These are phyloP conservation scores for Tarsius wallacei DNA, from an alignment of 2,797 vertebrate species.

Conservation along the genomic window DNA sequence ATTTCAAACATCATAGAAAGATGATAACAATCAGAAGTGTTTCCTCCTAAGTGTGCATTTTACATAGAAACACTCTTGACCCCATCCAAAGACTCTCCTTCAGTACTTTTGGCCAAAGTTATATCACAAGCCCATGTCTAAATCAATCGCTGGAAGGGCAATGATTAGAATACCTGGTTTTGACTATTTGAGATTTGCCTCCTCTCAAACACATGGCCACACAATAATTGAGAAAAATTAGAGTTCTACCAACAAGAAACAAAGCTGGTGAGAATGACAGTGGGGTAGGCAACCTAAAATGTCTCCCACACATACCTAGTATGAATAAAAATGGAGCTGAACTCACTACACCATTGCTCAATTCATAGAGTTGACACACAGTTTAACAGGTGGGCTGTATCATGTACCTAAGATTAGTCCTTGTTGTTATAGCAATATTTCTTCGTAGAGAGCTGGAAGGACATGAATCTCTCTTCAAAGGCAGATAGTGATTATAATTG, in stretches of 20 bases:
- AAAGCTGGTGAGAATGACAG: neutral
- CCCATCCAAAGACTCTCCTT: neutral
- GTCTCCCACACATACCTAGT: neutral
- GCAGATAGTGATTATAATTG: slow-evolving; percentile 76
- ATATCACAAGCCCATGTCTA: neutral
- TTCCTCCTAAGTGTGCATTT: neutral
- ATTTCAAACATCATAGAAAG: neutral
- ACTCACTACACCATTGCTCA: neutral
- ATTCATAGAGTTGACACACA: neutral
- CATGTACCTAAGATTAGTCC: slow-evolving; percentile 17
- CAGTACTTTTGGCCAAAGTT: slow-evolving; percentile 1
- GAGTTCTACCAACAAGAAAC: neutral
- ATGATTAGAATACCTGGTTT: slow-evolving; percentile 37
- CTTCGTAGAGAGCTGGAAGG: slow-evolving; percentile 49
- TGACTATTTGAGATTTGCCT: neutral
- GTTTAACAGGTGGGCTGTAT: neutral
- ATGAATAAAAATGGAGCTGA: slow-evolving; percentile 37
- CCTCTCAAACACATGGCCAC: neutral
- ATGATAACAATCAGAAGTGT: neutral
- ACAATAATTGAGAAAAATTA: slow-evolving; percentile 19
- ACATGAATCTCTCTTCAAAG: slow-evolving; percentile 72
- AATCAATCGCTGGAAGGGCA: neutral
- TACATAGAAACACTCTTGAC: neutral
- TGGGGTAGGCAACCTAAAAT: neutral
- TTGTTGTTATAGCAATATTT: neutral